These are phyloP conservation scores for Asarcornis scutulata DNA, from an alignment of 2,113 vertebrate species.

Conservation along the genomic window DNA sequence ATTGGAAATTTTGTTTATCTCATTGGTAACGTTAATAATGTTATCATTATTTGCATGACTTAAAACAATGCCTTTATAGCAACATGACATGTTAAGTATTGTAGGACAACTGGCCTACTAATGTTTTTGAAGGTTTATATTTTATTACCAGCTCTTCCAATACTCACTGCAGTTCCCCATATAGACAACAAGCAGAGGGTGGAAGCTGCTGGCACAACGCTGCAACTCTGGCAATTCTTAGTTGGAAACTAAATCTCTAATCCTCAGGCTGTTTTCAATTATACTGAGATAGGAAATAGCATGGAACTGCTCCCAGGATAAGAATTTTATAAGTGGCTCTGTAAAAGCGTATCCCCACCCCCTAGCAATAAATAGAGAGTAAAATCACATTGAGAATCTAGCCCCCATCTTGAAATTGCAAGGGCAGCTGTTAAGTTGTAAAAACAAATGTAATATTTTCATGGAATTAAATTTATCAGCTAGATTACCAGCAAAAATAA, in stretches of 20 bases:
- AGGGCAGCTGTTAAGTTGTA: background rate
- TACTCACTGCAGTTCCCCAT: background rate
- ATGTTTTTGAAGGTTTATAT: background rate
- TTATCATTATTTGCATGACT: background rate
- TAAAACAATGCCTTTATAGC: background rate
- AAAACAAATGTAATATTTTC: background rate
- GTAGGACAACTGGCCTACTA: background rate
- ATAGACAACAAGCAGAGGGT: background rate
- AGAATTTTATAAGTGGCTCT: background rate
- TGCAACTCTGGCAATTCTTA: background rate
- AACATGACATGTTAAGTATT: background rate
- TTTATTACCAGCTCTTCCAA: background rate
- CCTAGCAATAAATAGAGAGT: background rate
- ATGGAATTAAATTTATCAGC: background rate
- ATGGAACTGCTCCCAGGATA: background rate
- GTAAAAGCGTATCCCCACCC: background rate
- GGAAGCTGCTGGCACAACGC: background rate
- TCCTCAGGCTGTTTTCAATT: constrained; percentile 5
- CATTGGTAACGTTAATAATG: background rate
- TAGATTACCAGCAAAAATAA: background rate
- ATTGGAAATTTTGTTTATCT: background rate
- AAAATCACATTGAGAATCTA: accelerated
- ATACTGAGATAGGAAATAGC: background rate
- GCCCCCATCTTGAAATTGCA: background rate
- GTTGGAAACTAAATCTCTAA: background rate